Percentiles rank a stretch among this genome's conserved stretches.
Evolutionary conservation across 2,888 invertebrate genomes (phyloP).

Genomic region (Pseudoips prasinana): DNA sequence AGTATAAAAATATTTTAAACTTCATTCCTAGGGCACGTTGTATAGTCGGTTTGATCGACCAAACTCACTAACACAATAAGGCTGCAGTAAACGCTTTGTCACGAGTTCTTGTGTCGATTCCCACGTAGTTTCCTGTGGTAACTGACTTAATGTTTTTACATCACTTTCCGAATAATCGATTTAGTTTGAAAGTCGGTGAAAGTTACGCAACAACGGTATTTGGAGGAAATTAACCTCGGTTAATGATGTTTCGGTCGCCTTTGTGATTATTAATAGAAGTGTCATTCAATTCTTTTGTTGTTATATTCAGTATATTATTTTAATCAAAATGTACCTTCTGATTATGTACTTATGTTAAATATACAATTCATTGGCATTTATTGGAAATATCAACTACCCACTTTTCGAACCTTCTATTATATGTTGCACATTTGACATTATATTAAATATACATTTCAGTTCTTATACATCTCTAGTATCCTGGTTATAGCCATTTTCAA

Average conservation of each 20-base stretch:
- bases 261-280: slow-evolving; percentile 18
- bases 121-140: slow-evolving; percentile 52
- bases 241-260: slow-evolving; percentile 13
- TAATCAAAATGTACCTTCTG: slow-evolving; percentile 3
- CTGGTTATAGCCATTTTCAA: no score
- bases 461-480: no score
- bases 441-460: no score
- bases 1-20: no score
- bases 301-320: no score
- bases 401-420: no score
- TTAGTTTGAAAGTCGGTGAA: slow-evolving; percentile 46
- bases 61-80: slow-evolving; percentile 37
- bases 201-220: slow-evolving; percentile 32
- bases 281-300: no score
- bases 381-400: neutral
- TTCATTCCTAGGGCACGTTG: no score
- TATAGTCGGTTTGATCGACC: slow-evolving; percentile 13
- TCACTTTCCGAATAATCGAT: slow-evolving; percentile 53
- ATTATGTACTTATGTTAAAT: neutral
- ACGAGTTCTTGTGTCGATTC: slow-evolving; percentile 40
- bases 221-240: slow-evolving; percentile 27
- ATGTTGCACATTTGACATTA: no score
- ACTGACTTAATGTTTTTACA: slow-evolving; percentile 54
- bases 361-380: neutral
- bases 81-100: slow-evolving; percentile 28